These are phyloP conservation scores for Girardinichthys multiradiatus DNA, from an alignment of 2,113 vertebrate species.

Conservation along the genomic window DNA sequence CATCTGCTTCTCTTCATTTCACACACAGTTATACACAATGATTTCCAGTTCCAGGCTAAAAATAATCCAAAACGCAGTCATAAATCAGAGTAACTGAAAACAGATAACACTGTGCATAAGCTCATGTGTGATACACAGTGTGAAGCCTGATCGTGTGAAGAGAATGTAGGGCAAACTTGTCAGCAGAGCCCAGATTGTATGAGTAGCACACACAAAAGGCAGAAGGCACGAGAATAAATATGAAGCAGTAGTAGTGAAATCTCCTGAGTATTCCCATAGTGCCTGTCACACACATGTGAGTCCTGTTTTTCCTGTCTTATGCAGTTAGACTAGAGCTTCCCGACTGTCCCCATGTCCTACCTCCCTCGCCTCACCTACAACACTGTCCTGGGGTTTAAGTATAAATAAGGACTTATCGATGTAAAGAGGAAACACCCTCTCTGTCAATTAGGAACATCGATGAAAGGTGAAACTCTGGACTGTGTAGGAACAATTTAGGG, in stretches of 20 bases:
- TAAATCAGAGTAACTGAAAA: slow-evolving; percentile 65
- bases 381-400: slow-evolving; percentile 20
- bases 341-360: slow-evolving; percentile 61
- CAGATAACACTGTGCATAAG: slow-evolving; percentile 33
- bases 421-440: neutral
- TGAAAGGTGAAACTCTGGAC: slow-evolving; percentile 15
- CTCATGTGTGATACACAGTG: slow-evolving; percentile 9
- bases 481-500: neutral
- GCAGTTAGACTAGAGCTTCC: slow-evolving; percentile 37
- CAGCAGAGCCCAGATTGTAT: slow-evolving; percentile 17
- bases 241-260: slow-evolving; percentile 16
- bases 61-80: slow-evolving; percentile 56
- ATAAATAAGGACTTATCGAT: slow-evolving; percentile 25
- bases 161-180: slow-evolving; percentile 52
- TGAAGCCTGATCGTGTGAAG: slow-evolving; percentile 39
- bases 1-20: slow-evolving; percentile 48
- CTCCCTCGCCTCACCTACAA: slow-evolving; percentile 59
- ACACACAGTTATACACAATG: slow-evolving; percentile 33
- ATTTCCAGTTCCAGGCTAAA: slow-evolving; percentile 44
- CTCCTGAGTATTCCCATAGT: slow-evolving; percentile 24
- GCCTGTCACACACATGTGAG: slow-evolving; percentile 60
- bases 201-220: slow-evolving; percentile 22
- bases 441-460: slow-evolving; percentile 19
- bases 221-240: slow-evolving; percentile 15
- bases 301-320: slow-evolving; percentile 24